Evolutionary conservation across 2,888 invertebrate genomes (phyloP).

Genomic region (Cosmorhoe ocellata): DNA sequence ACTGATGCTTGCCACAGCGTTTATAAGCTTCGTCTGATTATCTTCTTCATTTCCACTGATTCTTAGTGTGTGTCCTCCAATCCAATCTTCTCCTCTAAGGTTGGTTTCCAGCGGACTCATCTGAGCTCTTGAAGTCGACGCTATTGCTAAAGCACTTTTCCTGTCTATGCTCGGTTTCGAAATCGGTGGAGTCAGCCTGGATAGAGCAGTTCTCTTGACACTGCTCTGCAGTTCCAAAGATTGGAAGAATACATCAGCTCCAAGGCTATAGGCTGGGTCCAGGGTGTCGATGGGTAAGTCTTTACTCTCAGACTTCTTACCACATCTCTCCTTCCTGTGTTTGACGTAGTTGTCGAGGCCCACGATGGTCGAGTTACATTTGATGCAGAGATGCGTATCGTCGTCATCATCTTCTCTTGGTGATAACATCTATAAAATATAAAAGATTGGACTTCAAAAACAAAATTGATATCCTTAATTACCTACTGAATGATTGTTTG

Average conservation of each 20-base stretch:
- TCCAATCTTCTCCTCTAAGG: slow-evolving; percentile 83
- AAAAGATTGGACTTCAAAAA: not conserved
- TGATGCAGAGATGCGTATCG: slow-evolving; percentile 93
- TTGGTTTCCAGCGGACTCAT: slow-evolving; percentile 71
- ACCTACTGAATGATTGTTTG: no score
- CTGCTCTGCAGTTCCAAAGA: slow-evolving; percentile 91
- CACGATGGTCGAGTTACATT: slow-evolving; percentile 90
- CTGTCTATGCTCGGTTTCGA: slow-evolving; percentile 57
- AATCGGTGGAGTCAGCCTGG: slow-evolving; percentile 73
- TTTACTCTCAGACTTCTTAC: slow-evolving; percentile 60
- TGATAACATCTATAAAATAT: slow-evolving; percentile 76
- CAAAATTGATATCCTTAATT: no score
- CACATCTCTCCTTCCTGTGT: slow-evolving; percentile 89
- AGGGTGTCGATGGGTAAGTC: slow-evolving; percentile 64
- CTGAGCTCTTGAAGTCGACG: slow-evolving; percentile 63
- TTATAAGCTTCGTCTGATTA: slow-evolving; percentile 84
- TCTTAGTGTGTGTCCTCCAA: slow-evolving; percentile 82
- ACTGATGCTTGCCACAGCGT: slow-evolving; percentile 85
- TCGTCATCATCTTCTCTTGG: slow-evolving; percentile 86
- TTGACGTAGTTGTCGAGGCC: slow-evolving; percentile 94
- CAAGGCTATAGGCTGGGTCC: slow-evolving; percentile 82
- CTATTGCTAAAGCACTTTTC: slow-evolving; percentile 53
- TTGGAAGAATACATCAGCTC: slow-evolving; percentile 93
- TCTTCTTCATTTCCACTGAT: slow-evolving; percentile 82
- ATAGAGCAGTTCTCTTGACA: slow-evolving; percentile 81